Conservation (phyloP, 2,797 vertebrate species). For the Mareca strepera region DNA sequence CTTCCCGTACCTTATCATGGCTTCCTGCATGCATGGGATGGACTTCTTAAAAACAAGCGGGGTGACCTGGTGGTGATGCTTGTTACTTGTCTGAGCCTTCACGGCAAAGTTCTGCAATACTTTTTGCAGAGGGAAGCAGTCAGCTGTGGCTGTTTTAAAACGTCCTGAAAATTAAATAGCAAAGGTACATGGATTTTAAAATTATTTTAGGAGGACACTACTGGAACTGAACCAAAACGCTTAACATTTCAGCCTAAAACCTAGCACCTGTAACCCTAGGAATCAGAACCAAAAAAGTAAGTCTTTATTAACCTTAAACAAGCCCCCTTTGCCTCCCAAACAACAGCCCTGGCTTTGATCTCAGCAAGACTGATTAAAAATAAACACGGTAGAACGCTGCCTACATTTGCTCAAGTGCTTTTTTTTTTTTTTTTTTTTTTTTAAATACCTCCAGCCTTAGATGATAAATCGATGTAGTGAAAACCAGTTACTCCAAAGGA, state of each 20-base stretch:
- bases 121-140: neutral
- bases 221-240: slow-evolving; percentile 8
- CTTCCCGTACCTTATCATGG: neutral
- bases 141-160: neutral
- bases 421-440: slow-evolving; percentile 12
- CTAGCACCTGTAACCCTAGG: neutral
- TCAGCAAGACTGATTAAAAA: slow-evolving; percentile 10
- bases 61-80: neutral
- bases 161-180: neutral
- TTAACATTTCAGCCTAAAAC: neutral
- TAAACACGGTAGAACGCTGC: neutral
- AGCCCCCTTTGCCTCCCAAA: neutral
- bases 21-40: neutral
- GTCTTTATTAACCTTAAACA: neutral
- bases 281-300: neutral
- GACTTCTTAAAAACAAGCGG: neutral
- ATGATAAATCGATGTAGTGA: neutral
- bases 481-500: neutral
- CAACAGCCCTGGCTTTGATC: neutral
- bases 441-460: slow-evolving; percentile 55
- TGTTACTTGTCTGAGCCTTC: neutral
- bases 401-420: slow-evolving; percentile 57
- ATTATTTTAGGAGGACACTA: neutral
- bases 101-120: neutral
- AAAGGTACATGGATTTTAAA: neutral